A percentile compares a stretch with the other conserved stretches of the same genome.
These are phyloP conservation scores for Spea bombifrons DNA, from an alignment of 2,113 vertebrate species.

Conservation along the genomic window DNA sequence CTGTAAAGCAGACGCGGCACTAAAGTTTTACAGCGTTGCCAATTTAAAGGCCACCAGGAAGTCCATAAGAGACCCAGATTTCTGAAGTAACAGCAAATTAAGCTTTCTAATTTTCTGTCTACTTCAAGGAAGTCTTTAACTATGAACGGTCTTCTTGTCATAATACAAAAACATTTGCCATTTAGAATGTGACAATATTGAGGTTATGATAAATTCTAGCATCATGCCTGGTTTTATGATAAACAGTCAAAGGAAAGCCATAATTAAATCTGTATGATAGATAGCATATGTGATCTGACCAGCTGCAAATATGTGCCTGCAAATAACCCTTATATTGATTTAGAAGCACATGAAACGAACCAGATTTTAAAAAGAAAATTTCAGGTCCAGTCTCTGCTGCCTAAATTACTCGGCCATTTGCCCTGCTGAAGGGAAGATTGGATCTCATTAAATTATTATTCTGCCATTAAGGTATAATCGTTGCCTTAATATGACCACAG, in stretches of 20 bases:
- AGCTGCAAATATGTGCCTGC: conserved; percentile 52
- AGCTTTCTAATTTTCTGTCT: conserved; percentile 69
- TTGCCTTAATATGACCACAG: background rate
- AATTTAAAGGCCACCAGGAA: conserved; percentile 74
- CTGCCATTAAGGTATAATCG: background rate
- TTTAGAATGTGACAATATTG: conserved; percentile 17
- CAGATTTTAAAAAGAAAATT: conserved; percentile 29
- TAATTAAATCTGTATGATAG: conserved; percentile 67
- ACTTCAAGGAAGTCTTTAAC: conserved; percentile 70
- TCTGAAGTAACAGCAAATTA: conserved; percentile 74
- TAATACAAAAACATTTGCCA: conserved; percentile 64
- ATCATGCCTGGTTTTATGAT: conserved; percentile 54
- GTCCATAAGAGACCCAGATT: conserved; percentile 67
- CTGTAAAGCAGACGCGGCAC: conserved; percentile 70
- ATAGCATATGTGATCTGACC: conserved; percentile 52
- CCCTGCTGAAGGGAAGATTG: background rate
- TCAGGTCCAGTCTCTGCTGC: background rate
- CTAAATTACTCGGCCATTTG: conserved; percentile 37
- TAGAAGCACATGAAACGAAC: conserved; percentile 37
- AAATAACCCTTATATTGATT: conserved; percentile 43
- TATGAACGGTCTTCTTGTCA: conserved; percentile 56
- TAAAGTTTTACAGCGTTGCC: conserved; percentile 77
- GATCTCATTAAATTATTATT: conserved; percentile 11
- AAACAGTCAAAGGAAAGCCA: conserved; percentile 54
- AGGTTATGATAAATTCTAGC: conserved; percentile 55